phyloP scores from a whole-genome alignment of 2,888 invertebrate species.

The Chydorus sphaericus region DNA sequence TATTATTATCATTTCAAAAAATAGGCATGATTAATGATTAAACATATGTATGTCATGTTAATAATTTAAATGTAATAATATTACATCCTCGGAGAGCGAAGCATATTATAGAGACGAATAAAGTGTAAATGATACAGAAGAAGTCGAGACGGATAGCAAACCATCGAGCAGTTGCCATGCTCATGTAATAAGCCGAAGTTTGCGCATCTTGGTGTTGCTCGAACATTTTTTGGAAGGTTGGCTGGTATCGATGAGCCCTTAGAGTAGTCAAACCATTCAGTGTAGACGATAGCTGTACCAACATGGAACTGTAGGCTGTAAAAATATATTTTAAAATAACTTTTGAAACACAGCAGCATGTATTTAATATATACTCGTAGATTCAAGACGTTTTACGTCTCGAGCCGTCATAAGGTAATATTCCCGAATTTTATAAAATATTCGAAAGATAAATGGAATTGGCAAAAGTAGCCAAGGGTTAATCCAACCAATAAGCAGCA shows the following conservation, averaged over 20 bases:
- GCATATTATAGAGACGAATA: conserved; percentile 70
- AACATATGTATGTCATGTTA: no score
- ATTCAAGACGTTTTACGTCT: conserved; percentile 35
- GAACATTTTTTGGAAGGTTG: conserved; percentile 29
- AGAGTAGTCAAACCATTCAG: conserved; percentile 61
- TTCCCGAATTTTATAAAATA: conserved; percentile 30
- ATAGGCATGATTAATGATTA: neutral
- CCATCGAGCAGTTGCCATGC: conserved; percentile 76
- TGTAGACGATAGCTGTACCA: conserved; percentile 59
- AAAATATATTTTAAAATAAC: no score
- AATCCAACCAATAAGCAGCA: conserved; percentile 31
- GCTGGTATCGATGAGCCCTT: conserved; percentile 32
- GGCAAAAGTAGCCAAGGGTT: conserved; percentile 29
- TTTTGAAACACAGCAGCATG: no score
- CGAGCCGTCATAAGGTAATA: conserved; percentile 33
- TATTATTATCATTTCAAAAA: no score
- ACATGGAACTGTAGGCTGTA: conserved; percentile 36
- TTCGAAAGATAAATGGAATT: conserved; percentile 27
- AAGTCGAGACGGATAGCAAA: conserved; percentile 88
- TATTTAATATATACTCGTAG: no score
- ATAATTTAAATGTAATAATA: no score
- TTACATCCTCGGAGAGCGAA: conserved; percentile 44
- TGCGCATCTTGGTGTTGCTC: conserved; percentile 35
- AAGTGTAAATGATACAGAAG: conserved; percentile 72
- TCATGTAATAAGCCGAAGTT: conserved; percentile 82